Conservation (phyloP, 35 echinoderm and acorn worm species). For the Eucidaris tribuloides region DNA sequence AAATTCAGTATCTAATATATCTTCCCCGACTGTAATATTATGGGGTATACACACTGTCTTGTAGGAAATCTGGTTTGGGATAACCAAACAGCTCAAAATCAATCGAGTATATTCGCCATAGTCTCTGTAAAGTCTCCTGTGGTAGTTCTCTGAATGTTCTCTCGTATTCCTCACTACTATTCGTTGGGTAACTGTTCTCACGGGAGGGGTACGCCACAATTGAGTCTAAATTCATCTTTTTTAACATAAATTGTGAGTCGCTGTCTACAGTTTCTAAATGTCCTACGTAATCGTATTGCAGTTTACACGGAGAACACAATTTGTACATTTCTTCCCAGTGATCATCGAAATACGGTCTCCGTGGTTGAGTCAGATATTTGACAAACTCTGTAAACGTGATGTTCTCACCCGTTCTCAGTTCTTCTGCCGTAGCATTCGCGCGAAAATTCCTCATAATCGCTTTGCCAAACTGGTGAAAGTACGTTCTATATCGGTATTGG, state of each 20-base stretch:
- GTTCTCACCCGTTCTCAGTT: slow-evolving; percentile 30
- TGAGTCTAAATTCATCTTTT: neutral
- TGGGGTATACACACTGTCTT: no score
- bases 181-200: slow-evolving; percentile 45
- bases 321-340: slow-evolving; percentile 64
- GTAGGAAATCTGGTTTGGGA: slow-evolving; percentile 40
- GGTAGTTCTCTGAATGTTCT: neutral
- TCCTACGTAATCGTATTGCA: slow-evolving; percentile 55
- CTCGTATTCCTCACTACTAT: neutral
- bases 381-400: slow-evolving; percentile 55
- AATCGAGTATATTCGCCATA: slow-evolving; percentile 52
- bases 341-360: slow-evolving; percentile 30
- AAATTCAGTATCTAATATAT: no score
- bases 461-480: slow-evolving; percentile 5
- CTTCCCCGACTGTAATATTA: no score
- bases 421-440: neutral
- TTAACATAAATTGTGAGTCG: slow-evolving; percentile 48
- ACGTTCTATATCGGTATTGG: neutral
- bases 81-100: slow-evolving; percentile 69
- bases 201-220: slow-evolving; percentile 20
- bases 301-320: slow-evolving; percentile 50
- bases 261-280: slow-evolving; percentile 50
- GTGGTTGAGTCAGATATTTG: slow-evolving; percentile 27
- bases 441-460: slow-evolving; percentile 56
- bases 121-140: neutral